Evolutionary conservation across 2,797 vertebrate species (phyloP).

Genomic region (Pitangus sulphuratus): DNA sequence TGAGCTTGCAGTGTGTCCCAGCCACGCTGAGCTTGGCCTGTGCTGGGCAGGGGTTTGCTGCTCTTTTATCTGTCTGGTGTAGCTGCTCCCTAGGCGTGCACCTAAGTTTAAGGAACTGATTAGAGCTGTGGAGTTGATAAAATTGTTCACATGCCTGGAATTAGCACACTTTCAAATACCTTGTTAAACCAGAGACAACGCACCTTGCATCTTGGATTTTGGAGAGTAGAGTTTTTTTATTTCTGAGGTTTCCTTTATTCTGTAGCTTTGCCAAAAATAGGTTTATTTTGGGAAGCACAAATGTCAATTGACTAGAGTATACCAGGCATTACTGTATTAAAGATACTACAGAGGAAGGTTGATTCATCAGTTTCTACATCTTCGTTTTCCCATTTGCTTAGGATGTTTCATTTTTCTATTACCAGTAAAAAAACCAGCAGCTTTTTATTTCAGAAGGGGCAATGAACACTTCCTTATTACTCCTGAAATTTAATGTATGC

Average conservation of each 20-base stretch:
- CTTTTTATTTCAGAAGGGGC: background rate
- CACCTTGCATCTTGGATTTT: background rate
- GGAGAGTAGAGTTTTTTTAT: background rate
- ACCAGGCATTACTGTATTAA: background rate
- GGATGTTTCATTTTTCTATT: conserved; percentile 47
- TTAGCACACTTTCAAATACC: background rate
- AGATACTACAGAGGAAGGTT: background rate
- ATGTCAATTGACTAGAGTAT: background rate
- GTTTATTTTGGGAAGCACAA: background rate
- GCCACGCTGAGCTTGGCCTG: accelerated
- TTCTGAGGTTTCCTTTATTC: background rate
- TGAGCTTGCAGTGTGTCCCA: accelerated
- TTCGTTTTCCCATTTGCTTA: background rate
- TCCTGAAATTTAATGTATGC: conserved; percentile 12
- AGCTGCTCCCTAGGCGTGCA: accelerated
- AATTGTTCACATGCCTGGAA: background rate
- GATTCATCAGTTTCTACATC: conserved; percentile 8
- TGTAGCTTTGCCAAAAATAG: background rate
- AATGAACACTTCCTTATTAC: conserved; percentile 9
- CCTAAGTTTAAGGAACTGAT: background rate
- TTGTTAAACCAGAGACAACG: background rate
- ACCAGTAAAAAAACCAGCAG: background rate
- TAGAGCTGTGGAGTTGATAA: background rate
- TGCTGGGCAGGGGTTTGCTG: background rate
- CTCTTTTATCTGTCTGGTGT: background rate